Evolutionary conservation across 30 jellyfish, hydroid and myxozoan species (phyloP), one percentile per base, ranked within the genome.

Genomic region (Chironex yamaguchii): DNA sequence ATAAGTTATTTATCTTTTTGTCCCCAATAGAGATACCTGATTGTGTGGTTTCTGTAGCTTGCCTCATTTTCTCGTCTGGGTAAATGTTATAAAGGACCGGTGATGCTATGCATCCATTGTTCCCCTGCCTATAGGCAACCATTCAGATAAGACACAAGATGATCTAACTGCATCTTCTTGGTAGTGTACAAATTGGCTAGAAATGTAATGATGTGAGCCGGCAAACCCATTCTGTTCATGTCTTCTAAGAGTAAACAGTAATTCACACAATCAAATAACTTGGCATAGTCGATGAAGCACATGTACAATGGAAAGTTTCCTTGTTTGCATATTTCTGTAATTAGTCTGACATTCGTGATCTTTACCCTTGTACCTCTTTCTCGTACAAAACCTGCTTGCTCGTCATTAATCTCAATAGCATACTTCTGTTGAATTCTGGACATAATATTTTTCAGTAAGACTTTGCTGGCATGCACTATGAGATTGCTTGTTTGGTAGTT

Each of bases 301-400:
- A 52, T 1, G 48, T 52, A 52, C 29, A 76, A n/a, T n/a, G n/a
- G n/a, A n/a, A n/a, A n/a, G n/a, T n/a, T n/a, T n/a, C n/a, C n/a
- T n/a, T n/a, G n/a, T n/a, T n/a, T n/a, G n/a, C n/a, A n/a, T 0
- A n/a, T 76, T 53, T 50, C 89, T 80, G 34, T 52, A 64, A 49
- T 76, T 29, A 12, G 9, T 50, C 89, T 79, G 23, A 76, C 52
- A 76, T 76, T 76, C 62, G 30, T 64, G 20, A 52, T 76, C 52
- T 76, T 62, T 25, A 49, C 79, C 52, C 79, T 51, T 49, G 89
- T 51, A 1, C 79, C 84, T 34, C 30, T 49, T 29, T 29, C 84
- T 34, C 52, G 32, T 13, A 23, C 84, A 52, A 76, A 76, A 31
- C 90, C 90, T 29, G 72, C 90, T 53, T 79, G 90, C 34, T 79